Conservation (phyloP, 2,797 vertebrate species). For the Crocidura indochinensis region DNA sequence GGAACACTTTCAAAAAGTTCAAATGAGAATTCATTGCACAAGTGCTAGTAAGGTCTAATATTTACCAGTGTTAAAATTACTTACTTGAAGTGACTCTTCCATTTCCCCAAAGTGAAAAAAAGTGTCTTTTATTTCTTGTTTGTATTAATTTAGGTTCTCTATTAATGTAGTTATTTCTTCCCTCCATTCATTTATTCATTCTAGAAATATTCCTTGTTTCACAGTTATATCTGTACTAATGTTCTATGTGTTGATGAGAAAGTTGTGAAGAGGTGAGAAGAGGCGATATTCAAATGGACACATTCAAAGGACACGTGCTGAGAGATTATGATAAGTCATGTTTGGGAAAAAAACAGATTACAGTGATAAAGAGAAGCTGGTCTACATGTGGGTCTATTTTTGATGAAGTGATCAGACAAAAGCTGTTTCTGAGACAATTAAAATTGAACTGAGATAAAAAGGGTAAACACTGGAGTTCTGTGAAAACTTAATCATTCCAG, state of each 20-base stretch:
- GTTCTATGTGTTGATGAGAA: neutral
- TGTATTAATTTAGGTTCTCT: neutral
- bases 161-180: neutral
- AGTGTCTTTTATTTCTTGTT: slow-evolving; percentile 56
- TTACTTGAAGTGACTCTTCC: neutral
- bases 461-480: neutral
- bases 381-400: too few relatives aligned
- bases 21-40: neutral
- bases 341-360: neutral
- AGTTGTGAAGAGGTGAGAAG: neutral
- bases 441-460: slow-evolving; percentile 25
- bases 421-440: neutral
- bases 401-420: neutral
- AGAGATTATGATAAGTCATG: neutral
- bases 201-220: slow-evolving; percentile 4
- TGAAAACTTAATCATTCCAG: slow-evolving; percentile 21
- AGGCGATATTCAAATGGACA: neutral
- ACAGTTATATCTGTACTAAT: neutral
- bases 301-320: neutral
- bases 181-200: neutral
- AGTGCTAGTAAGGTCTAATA: neutral
- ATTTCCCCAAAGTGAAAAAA: slow-evolving; percentile 15
- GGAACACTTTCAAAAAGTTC: neutral
- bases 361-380: neutral
- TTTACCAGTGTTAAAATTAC: slow-evolving; percentile 19